Conservation (phyloP, 2,797 vertebrate species). For the Cephalopachus bancanus region DNA sequence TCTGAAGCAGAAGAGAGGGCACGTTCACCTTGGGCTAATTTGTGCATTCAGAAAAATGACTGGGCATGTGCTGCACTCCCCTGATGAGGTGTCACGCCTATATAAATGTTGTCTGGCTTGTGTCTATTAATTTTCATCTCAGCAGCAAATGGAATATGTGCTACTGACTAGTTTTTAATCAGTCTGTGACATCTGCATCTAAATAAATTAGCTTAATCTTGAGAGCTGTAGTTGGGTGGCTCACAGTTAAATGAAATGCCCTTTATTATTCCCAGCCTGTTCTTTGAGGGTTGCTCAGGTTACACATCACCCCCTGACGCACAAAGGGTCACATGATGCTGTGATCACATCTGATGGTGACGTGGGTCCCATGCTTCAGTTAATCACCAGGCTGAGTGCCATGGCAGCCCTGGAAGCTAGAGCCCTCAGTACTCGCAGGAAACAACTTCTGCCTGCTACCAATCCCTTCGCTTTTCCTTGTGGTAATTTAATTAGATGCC, state of each 20-base stretch:
- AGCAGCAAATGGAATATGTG: constrained; percentile 12
- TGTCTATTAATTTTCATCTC: constrained; percentile 59
- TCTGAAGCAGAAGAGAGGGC: not conserved
- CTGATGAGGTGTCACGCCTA: not conserved
- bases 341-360: constrained; percentile 48
- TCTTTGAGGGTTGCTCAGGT: not conserved
- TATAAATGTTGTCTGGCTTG: not conserved
- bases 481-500: not conserved
- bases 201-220: constrained; percentile 51
- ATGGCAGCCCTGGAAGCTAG: not conserved
- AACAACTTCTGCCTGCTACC: not conserved
- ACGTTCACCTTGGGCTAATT: constrained; percentile 51
- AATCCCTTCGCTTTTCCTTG: not conserved
- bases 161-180: constrained; percentile 67
- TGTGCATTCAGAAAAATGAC: not conserved
- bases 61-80: not conserved
- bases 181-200: constrained; percentile 61
- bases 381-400: not conserved
- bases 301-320: not conserved
- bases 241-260: not conserved
- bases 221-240: not conserved
- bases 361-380: not conserved
- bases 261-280: not conserved
- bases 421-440: not conserved
- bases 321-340: not conserved